phyloP scores from a whole-genome alignment of 2,797 vertebrate genomes.

The Halcyon leucocephala region DNA sequence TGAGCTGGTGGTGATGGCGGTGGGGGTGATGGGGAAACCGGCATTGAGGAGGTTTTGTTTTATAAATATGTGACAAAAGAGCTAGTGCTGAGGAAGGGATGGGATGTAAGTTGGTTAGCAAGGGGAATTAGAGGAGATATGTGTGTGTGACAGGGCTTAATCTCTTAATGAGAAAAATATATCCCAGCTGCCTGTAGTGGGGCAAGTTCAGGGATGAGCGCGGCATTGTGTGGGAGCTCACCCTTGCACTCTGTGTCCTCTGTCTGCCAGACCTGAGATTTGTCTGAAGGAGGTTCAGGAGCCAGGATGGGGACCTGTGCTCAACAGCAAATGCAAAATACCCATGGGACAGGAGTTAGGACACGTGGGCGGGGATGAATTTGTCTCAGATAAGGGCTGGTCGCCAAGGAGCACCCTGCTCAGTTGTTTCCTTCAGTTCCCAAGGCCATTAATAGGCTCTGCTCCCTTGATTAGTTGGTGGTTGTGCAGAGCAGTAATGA shows the following conservation, averaged over 20 bases:
- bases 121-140: conserved; percentile 16
- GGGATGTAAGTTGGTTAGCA: neutral
- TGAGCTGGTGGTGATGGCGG: neutral
- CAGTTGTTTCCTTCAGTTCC: conserved; percentile 27
- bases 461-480: conserved; percentile 56
- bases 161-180: conserved; percentile 43
- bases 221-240: neutral
- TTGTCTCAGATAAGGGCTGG: conserved; percentile 2
- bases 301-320: neutral
- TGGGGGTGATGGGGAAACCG: neutral
- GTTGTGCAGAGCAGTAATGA: conserved; percentile 3
- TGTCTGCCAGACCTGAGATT: neutral
- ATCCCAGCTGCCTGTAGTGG: neutral
- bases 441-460: conserved; percentile 43
- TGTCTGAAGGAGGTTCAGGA: neutral
- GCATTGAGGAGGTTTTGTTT: neutral
- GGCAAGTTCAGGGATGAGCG: neutral
- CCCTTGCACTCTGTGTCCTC: neutral
- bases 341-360: neutral
- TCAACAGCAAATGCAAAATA: neutral
- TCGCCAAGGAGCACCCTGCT: neutral
- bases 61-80: neutral
- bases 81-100: neutral
- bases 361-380: neutral
- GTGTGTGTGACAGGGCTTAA: conserved; percentile 12